These are phyloP conservation scores for Psylliodes chrysocephalus DNA, from an alignment of 2,888 invertebrate species.

Conservation along the genomic window DNA sequence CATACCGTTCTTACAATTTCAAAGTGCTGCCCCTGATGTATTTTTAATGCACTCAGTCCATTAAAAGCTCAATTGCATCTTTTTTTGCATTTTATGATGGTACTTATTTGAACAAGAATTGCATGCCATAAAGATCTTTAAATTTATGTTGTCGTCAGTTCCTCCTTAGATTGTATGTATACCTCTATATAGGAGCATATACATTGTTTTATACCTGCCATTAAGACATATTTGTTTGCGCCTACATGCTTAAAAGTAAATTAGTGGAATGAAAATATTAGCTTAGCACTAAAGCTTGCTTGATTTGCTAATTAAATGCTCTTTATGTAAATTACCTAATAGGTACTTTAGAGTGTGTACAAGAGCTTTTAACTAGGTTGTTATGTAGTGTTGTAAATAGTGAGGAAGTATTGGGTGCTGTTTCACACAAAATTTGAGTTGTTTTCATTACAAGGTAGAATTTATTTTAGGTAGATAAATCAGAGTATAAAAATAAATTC, in stretches of 20 bases:
- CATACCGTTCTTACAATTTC: too few relatives aligned
- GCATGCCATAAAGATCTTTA: constrained; percentile 27
- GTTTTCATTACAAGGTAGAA: too few relatives aligned
- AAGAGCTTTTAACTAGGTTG: constrained; percentile 9
- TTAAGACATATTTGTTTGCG: constrained; percentile 8
- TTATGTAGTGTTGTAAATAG: constrained; percentile 16
- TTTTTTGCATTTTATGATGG: constrained; percentile 35
- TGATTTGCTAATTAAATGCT: constrained; percentile 30
- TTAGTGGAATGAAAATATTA: constrained; percentile 20
- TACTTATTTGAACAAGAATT: constrained; percentile 34
- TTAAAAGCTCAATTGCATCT: constrained; percentile 35
- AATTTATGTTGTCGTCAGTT: constrained; percentile 37
- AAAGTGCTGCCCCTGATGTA: not conserved
- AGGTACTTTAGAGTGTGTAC: constrained; percentile 14
- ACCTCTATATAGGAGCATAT: not conserved
- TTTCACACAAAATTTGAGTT: too few relatives aligned
- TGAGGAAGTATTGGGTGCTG: too few relatives aligned
- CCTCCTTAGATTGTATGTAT: constrained; percentile 7
- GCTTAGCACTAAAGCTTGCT: constrained; percentile 21
- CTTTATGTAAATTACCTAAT: constrained; percentile 27
- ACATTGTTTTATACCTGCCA: constrained; percentile 13
- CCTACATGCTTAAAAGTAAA: constrained; percentile 11
- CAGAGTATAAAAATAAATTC: too few relatives aligned
- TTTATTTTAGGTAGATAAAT: too few relatives aligned
- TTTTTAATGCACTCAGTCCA: constrained; percentile 35